phyloP scores from a whole-genome alignment of 2,888 invertebrate species.

The Blastobasis adustella region DNA sequence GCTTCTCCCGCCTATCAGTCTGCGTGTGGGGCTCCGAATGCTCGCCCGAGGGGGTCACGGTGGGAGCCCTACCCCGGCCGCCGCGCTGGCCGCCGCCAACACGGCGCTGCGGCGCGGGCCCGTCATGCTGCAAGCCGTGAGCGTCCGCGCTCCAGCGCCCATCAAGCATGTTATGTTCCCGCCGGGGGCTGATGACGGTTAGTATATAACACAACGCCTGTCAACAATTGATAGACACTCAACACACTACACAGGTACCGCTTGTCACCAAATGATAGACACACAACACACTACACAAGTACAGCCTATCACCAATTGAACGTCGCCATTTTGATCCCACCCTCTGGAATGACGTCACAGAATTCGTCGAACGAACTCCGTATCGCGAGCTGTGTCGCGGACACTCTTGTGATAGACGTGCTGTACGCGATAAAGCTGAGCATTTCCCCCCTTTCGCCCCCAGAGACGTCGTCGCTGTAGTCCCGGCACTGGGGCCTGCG shows the following conservation, averaged over 20 bases:
- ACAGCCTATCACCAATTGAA: too few species aligned
- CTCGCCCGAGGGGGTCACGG: conserved; percentile 85
- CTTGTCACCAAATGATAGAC: too few species aligned
- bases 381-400: too few species aligned
- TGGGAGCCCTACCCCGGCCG: conserved; percentile 81
- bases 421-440: too few species aligned
- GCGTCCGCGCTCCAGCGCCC: conserved; percentile 76
- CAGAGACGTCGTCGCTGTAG: conserved; percentile 64
- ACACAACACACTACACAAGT: too few species aligned
- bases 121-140: conserved; percentile 85
- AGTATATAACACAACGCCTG: conserved; percentile 4
- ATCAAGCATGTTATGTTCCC: conserved; percentile 86
- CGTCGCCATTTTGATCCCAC: too few species aligned
- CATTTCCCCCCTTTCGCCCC: too few species aligned
- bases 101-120: conserved; percentile 91
- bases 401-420: too few species aligned
- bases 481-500: conserved; percentile 83
- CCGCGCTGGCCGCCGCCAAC: conserved; percentile 88
- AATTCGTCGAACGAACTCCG: too few species aligned
- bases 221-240: too few species aligned
- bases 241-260: too few species aligned
- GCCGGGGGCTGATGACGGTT: conserved; percentile 52
- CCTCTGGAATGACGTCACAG: too few species aligned
- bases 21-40: conserved; percentile 92
- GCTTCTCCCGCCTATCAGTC: conserved; percentile 85